Percentiles rank a stretch among this genome's conserved stretches.
phyloP scores from a whole-genome alignment of 2,797 vertebrate genomes.

The Gallinago solitaria region DNA sequence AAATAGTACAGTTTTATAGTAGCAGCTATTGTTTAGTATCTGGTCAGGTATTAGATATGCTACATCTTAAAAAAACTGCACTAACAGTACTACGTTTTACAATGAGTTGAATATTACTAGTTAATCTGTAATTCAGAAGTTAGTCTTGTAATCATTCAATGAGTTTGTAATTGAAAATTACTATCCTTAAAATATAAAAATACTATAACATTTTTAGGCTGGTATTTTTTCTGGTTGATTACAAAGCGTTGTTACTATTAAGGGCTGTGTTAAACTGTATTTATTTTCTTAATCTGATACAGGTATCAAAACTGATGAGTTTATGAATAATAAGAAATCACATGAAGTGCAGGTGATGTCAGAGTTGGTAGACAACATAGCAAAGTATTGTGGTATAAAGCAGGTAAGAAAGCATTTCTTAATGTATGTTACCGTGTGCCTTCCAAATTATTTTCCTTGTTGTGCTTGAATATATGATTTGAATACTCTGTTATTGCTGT shows the following conservation, averaged over 20 bases:
- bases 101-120: background rate
- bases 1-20: background rate
- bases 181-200: background rate
- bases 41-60: background rate
- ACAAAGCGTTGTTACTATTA: background rate
- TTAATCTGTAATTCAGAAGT: background rate
- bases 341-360: conserved; percentile 96
- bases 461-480: background rate
- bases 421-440: background rate
- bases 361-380: conserved; percentile 83
- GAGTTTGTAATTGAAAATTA: background rate
- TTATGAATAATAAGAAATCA: conserved; percentile 98
- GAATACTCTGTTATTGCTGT: background rate
- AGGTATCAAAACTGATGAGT: conserved; percentile 83
- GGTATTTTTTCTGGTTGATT: background rate
- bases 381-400: conserved; percentile 81
- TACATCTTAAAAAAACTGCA: background rate
- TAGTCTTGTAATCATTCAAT: background rate
- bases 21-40: background rate
- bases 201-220: background rate
- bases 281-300: conserved; percentile 62
- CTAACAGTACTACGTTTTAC: background rate
- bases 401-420: conserved; percentile 80
- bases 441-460: background rate
- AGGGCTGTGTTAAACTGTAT: background rate